These are phyloP conservation scores for Hybos culiciformis DNA, from an alignment of 2,888 invertebrate genomes.

Conservation along the genomic window DNA sequence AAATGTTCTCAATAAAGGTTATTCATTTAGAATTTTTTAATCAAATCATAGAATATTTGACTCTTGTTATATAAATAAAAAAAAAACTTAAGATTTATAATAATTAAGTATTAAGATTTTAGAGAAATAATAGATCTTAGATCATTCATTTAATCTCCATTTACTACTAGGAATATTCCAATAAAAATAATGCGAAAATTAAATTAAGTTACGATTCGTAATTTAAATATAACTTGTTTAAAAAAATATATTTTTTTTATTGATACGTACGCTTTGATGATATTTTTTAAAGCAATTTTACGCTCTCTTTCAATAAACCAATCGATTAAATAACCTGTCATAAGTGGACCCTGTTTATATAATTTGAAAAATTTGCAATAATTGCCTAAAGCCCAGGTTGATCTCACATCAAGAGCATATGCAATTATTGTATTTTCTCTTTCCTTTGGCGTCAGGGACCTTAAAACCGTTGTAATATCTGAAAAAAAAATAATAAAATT, in stretches of 20 bases:
- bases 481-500: conserved; percentile 14
- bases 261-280: conserved; percentile 91
- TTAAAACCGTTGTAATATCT: conserved; percentile 89
- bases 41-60: too few relatives aligned
- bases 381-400: conserved; percentile 88
- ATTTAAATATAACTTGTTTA: background rate
- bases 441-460: conserved; percentile 62
- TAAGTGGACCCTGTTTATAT: conserved; percentile 77
- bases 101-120: background rate
- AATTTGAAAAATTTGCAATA: conserved; percentile 85
- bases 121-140: background rate
- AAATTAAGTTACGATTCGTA: background rate
- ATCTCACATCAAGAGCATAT: conserved; percentile 76
- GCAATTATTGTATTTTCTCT: conserved; percentile 67
- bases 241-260: conserved; percentile 1
- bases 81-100: background rate
- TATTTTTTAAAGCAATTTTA: conserved; percentile 77
- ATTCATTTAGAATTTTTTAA: too few relatives aligned
- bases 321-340: conserved; percentile 94
- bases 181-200: background rate
- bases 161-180: background rate
- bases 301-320: conserved; percentile 96
- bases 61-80: too few relatives aligned
- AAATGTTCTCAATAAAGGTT: too few relatives aligned
- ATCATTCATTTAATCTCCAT: background rate